Evolutionary conservation across 2,797 vertebrate species (phyloP), one percentile per base, ranked within the genome.

Genomic region (Chelon labrosus): DNA sequence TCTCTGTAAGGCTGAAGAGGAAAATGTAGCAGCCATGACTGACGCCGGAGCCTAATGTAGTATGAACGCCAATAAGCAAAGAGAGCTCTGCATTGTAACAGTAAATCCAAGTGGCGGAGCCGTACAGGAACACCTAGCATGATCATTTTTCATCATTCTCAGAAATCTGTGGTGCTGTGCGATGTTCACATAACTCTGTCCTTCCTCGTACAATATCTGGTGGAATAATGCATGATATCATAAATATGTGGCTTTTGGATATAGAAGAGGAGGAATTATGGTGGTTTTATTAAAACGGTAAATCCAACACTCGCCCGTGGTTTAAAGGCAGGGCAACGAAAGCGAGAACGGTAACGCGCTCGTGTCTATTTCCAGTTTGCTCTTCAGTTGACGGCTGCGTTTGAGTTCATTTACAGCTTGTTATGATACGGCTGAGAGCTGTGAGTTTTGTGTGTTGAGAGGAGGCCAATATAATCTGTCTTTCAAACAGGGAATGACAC

Each of bases 241-340:
- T 92, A 92, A 94, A 92, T 89, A 89, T 72, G 73, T 76, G 70
- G 73, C 68, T 72, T 44, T 52, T 52, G 59, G 70, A 77, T 77
- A 42, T 37, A 77, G 70, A 74, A 46, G 55, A 67, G 22, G 46
- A 83, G 77, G 88, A 91, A 82, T 91, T 89, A 92, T 80, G 50
- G 80, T 82, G 55, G 60, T 91, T 92, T 90, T 92, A 93, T 93
- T 89, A 91, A 90, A 92, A 91, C 86, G 61, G 73, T 94, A 93
- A 93, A 94, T 93, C 83, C 73, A 75, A 67, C 57, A 49, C 47
- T 82, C 13, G 37, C 59, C 65, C 12, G 67, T 60, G 72, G 81
- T 68, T 65, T 65, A 64, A 69, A 47, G 56, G 71, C 37, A 46
- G 9, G 25, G 38, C 20, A 7, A 27, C 55, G 46, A 73, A 56